A percentile compares a stretch with the other conserved stretches of the same genome.
Evolutionary conservation across 2,797 vertebrate species (phyloP).

Genomic region (Garrulus glandarius): DNA sequence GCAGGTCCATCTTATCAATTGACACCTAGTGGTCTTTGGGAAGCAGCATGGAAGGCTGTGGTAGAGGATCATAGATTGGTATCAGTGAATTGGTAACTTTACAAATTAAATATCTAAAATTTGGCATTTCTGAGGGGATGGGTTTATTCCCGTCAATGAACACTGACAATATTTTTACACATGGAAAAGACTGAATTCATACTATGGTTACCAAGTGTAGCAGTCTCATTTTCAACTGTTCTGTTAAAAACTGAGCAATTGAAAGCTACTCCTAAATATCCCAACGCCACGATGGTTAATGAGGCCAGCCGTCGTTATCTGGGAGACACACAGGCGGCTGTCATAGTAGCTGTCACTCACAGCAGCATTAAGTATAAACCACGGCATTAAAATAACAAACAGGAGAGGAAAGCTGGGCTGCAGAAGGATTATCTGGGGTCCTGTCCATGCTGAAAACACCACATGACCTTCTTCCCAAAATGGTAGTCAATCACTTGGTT

Average conservation of each 20-base stretch:
- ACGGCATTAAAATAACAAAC: not conserved
- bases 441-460: not conserved
- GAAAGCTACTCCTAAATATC: not conserved
- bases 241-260: not conserved
- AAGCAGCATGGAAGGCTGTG: not conserved
- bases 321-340: not conserved
- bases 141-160: not conserved
- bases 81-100: not conserved
- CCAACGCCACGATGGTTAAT: fast-evolving
- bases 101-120: not conserved
- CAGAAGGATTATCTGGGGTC: not conserved
- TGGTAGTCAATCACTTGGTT: not conserved
- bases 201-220: not conserved
- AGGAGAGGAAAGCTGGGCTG: not conserved
- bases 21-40: not conserved
- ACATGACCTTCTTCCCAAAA: not conserved
- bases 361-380: not conserved
- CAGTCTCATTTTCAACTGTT: not conserved
- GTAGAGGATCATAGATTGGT: not conserved
- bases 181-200: not conserved
- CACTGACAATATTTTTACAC: not conserved
- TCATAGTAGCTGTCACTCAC: not conserved
- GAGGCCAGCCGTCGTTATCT: fast-evolving
- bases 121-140: not conserved
- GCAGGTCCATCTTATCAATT: not conserved